These are phyloP conservation scores for Plotosus lineatus DNA, from an alignment of 2,113 vertebrate species.

Conservation along the genomic window DNA sequence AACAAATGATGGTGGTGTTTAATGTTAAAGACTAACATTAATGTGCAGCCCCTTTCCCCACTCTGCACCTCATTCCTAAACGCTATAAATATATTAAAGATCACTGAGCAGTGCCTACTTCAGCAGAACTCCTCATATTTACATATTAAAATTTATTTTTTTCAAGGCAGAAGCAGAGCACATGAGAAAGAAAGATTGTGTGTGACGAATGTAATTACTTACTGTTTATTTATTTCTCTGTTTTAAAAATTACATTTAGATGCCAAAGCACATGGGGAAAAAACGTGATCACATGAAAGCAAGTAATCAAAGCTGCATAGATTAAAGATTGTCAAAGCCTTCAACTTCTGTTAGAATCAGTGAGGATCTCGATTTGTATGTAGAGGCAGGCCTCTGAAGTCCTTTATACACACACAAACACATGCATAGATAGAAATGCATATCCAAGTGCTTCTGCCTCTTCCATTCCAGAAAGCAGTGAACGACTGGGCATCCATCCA, in stretches of 20 bases:
- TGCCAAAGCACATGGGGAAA: neutral
- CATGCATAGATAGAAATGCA: constrained; percentile 22
- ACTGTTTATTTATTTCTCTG: neutral
- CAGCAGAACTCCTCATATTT: constrained; percentile 36
- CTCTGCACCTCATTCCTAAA: constrained; percentile 40
- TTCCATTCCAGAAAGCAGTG: constrained; percentile 34
- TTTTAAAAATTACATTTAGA: constrained; percentile 12
- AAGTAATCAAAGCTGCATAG: constrained; percentile 6
- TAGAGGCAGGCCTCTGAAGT: constrained; percentile 9
- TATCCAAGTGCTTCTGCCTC: constrained; percentile 22
- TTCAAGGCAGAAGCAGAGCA: neutral
- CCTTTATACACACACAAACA: neutral
- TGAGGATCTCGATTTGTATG: constrained; percentile 26
- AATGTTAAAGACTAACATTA: constrained; percentile 40
- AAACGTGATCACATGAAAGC: constrained; percentile 12
- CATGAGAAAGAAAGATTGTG: neutral
- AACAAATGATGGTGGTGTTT: neutral
- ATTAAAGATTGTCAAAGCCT: constrained; percentile 6
- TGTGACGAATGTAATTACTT: neutral
- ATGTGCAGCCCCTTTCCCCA: constrained; percentile 35
- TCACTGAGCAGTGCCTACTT: constrained; percentile 44
- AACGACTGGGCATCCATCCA: constrained; percentile 50
- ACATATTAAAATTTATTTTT: constrained; percentile 14
- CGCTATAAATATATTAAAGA: constrained; percentile 47
- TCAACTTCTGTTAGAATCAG: constrained; percentile 12